These are phyloP conservation scores for Crocuta crocuta DNA, from an alignment of 2,113 vertebrate species.

Conservation along the genomic window DNA sequence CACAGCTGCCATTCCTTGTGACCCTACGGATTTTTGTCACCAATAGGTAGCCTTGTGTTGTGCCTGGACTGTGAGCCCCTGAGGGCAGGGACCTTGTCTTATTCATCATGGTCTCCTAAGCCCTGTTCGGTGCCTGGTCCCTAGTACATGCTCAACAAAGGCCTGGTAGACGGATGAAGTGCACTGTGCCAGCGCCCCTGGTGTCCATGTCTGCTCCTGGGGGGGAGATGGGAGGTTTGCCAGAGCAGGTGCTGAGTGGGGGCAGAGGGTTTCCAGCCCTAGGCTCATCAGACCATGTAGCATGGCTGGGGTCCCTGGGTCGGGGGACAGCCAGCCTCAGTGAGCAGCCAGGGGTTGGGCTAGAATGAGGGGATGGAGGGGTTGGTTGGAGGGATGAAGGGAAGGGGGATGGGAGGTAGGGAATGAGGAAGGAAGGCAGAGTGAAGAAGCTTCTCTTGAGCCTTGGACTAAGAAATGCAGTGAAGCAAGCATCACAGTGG, in stretches of 20 bases:
- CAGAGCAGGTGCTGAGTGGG: neutral
- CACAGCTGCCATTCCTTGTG: accelerated
- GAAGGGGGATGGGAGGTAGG: neutral
- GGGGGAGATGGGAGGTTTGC: neutral
- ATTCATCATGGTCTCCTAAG: neutral
- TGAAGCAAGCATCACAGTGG: neutral
- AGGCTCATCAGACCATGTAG: neutral
- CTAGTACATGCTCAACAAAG: neutral
- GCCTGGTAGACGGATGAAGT: neutral
- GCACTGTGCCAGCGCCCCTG: neutral
- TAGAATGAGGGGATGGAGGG: neutral
- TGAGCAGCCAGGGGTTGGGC: neutral
- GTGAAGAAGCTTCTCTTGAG: neutral
- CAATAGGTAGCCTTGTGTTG: too few species aligned
- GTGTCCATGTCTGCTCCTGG: neutral
- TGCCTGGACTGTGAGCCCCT: neutral
- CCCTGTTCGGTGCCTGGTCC: neutral
- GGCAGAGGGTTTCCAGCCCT: neutral
- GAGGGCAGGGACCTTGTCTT: neutral
- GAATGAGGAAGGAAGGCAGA: neutral
- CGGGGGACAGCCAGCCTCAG: neutral
- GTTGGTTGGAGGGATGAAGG: neutral
- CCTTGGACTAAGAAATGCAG: neutral
- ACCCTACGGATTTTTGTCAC: neutral
- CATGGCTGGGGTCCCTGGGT: neutral